Evolutionary conservation across 2,888 invertebrate species (phyloP).

Genomic region (Ormyrus pomaceus): DNA sequence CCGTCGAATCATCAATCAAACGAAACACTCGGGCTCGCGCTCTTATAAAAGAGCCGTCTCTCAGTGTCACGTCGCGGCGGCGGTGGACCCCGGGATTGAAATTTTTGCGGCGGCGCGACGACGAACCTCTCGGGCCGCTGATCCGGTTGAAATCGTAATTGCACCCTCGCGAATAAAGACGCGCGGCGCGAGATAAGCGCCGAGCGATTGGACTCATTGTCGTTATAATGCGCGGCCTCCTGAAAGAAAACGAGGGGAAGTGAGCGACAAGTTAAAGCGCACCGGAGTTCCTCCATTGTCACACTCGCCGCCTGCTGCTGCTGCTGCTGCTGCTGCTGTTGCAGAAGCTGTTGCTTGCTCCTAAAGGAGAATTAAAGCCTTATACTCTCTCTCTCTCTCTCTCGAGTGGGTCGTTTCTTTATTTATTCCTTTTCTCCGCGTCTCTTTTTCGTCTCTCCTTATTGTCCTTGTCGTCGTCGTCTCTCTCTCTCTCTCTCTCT

Average conservation of each 20-base stretch:
- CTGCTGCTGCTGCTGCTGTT: neutral
- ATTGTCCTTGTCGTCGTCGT: neutral
- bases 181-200: conserved; percentile 35
- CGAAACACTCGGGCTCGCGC: conserved; percentile 22
- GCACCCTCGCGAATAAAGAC: conserved; percentile 41
- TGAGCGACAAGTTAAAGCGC: conserved; percentile 51
- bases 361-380: conserved; percentile 46
- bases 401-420: conserved; percentile 11
- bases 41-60: conserved; percentile 34
- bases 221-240: conserved; percentile 26
- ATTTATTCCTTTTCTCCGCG: too few relatives aligned
- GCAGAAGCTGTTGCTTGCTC: neutral
- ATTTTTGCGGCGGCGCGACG: conserved; percentile 23
- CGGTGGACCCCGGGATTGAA: conserved; percentile 27
- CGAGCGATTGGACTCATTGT: conserved; percentile 45
- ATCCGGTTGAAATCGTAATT: conserved; percentile 51
- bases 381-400: neutral
- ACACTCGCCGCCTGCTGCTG: neutral
- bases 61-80: neutral
- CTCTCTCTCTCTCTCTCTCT: neutral
- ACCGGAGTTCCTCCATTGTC: conserved; percentile 33
- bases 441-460: neutral
- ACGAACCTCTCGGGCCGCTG: neutral
- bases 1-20: conserved; percentile 54
- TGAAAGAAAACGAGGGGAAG: conserved; percentile 11